Conservation (phyloP, 2,113 vertebrate genomes). For the Hypocryptadius cinnamomeus region DNA sequence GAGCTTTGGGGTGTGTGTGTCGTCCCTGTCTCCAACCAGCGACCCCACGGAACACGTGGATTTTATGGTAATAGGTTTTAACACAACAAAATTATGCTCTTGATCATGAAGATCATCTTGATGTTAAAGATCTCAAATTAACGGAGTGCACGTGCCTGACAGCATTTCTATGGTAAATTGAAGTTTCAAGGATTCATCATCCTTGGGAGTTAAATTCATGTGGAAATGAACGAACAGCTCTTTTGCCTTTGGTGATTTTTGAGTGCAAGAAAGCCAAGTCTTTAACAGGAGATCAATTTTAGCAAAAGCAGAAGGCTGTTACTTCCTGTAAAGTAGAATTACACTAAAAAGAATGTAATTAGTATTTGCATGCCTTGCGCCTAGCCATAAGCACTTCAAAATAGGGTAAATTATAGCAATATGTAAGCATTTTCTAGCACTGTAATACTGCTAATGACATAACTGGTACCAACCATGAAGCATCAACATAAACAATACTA, state of each 20-base stretch:
- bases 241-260: neutral
- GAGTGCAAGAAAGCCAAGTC: neutral
- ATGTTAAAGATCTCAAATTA: neutral
- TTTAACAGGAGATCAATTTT: neutral
- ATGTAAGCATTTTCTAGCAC: neutral
- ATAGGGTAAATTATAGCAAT: neutral
- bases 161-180: neutral
- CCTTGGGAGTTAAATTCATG: neutral
- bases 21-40: neutral
- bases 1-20: neutral
- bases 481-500: neutral
- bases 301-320: neutral
- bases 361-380: neutral
- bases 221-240: neutral
- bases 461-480: neutral
- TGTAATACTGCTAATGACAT: neutral
- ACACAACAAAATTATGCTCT: neutral
- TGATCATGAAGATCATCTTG: neutral
- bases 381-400: neutral
- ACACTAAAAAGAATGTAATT: neutral
- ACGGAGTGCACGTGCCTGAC: neutral
- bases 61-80: neutral
- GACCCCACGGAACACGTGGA: neutral
- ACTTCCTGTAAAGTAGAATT: neutral
- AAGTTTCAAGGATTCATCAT: neutral